phyloP scores from a whole-genome alignment of 2,888 invertebrate genomes.

The Unio pictorum region DNA sequence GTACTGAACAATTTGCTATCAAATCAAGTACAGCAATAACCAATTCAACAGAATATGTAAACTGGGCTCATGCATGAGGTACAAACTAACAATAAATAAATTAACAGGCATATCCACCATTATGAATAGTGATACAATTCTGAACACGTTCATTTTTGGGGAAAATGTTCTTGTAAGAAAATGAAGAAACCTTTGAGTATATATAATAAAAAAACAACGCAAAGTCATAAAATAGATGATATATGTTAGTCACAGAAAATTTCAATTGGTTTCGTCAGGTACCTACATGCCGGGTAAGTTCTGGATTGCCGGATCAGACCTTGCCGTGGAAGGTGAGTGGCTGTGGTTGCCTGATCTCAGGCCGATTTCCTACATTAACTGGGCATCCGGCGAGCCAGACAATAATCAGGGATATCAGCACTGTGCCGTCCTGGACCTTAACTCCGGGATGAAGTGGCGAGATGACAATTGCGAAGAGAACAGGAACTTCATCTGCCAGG shows the following conservation, averaged over 20 bases:
- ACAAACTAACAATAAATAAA: too few relatives aligned
- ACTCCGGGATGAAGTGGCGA: conserved; percentile 29
- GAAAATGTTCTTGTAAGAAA: too few relatives aligned
- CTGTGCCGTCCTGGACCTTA: conserved; percentile 33
- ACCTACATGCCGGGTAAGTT: conserved; percentile 37
- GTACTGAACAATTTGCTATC: too few relatives aligned
- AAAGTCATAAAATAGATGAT: too few relatives aligned
- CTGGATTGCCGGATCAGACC: conserved; percentile 38
- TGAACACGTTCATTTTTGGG: too few relatives aligned
- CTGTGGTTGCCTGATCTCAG: conserved; percentile 27
- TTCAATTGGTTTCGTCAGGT: conserved; percentile 7
- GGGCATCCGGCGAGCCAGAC: conserved; percentile 39
- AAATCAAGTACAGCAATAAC: too few relatives aligned
- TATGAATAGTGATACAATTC: too few relatives aligned
- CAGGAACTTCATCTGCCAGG: conserved; percentile 40
- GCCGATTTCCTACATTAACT: conserved; percentile 24
- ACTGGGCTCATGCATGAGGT: too few relatives aligned
- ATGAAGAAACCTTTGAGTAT: too few relatives aligned
- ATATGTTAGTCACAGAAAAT: neutral
- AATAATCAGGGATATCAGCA: conserved; percentile 27
- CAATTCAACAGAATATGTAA: too few relatives aligned
- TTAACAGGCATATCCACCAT: too few relatives aligned
- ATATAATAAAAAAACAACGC: too few relatives aligned
- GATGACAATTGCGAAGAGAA: conserved; percentile 40
- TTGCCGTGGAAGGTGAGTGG: conserved; percentile 36